Percentiles rank a stretch among this genome's conserved stretches.
These are phyloP conservation scores for Psilopogon haemacephalus DNA, from an alignment of 2,113 vertebrate species.

Conservation along the genomic window DNA sequence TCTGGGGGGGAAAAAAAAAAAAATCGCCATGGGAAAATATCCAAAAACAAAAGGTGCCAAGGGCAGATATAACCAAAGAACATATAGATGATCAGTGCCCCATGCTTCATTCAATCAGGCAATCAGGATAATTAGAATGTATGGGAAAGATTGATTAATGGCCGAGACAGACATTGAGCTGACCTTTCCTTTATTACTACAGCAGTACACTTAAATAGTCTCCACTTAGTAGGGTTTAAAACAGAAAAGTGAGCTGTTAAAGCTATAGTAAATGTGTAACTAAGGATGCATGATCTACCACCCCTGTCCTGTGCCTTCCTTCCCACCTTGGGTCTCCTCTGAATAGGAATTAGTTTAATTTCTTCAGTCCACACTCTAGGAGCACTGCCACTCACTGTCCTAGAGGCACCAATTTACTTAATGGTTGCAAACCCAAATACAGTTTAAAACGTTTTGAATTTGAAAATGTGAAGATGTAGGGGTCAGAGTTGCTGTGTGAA, in stretches of 20 bases:
- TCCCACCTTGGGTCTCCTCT: not conserved
- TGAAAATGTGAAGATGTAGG: not conserved
- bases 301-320: not conserved
- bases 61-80: conserved; percentile 17
- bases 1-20: not conserved
- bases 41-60: not conserved
- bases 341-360: conserved; percentile 18
- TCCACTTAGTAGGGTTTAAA: conserved; percentile 49
- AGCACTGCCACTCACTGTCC: not conserved
- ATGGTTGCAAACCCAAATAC: not conserved
- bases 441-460: not conserved
- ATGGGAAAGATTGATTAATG: conserved; percentile 70
- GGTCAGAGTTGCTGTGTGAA: not conserved
- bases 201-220: conserved; percentile 57
- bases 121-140: conserved; percentile 69
- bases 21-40: not conserved
- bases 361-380: not conserved
- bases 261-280: conserved; percentile 41
- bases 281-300: not conserved
- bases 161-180: conserved; percentile 58
- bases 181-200: conserved; percentile 66
- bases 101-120: conserved; percentile 56
- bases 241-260: conserved; percentile 45
- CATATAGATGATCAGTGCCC: conserved; percentile 53
- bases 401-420: not conserved